Conservation (phyloP, 2,113 vertebrate genomes). For the Ellobius talpinus region DNA sequence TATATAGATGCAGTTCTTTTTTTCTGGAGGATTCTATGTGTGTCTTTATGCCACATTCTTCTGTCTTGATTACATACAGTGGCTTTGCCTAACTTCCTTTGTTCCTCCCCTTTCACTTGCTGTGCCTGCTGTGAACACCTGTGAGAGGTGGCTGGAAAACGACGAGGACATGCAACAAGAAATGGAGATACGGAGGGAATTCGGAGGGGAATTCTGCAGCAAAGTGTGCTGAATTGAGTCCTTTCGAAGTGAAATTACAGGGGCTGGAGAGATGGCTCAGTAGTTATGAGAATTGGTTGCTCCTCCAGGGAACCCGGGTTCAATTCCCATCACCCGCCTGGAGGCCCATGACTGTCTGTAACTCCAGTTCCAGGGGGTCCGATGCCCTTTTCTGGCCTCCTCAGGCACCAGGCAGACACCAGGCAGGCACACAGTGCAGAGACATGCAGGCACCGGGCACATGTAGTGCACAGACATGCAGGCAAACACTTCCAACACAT, state of each 20-base stretch:
- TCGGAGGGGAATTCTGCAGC: not conserved
- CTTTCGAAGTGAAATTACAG: not conserved
- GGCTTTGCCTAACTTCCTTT: constrained; percentile 29
- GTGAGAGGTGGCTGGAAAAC: constrained; percentile 35
- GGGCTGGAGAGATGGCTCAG: not conserved
- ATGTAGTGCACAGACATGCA: not conserved
- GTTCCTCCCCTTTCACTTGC: constrained; percentile 21
- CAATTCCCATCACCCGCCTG: not conserved
- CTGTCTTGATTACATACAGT: constrained; percentile 5
- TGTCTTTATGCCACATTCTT: not conserved
- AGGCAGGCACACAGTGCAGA: not conserved
- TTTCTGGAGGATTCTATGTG: not conserved
- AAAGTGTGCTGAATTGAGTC: constrained; percentile 39
- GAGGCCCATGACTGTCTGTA: not conserved
- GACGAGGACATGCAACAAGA: constrained; percentile 55
- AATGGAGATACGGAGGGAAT: constrained; percentile 14
- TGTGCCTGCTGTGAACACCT: not conserved
- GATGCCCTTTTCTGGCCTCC: not conserved
- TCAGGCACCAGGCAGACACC: not conserved
- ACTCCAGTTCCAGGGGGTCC: not conserved
- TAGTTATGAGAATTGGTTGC: not conserved
- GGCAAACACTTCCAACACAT: not conserved
- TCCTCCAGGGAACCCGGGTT: not conserved
- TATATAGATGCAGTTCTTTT: not conserved
- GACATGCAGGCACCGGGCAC: not conserved